Percentiles rank a stretch among this genome's conserved stretches.
Evolutionary conservation across 2,113 vertebrate species (phyloP).

Genomic region (Amphilophus citrinellus): DNA sequence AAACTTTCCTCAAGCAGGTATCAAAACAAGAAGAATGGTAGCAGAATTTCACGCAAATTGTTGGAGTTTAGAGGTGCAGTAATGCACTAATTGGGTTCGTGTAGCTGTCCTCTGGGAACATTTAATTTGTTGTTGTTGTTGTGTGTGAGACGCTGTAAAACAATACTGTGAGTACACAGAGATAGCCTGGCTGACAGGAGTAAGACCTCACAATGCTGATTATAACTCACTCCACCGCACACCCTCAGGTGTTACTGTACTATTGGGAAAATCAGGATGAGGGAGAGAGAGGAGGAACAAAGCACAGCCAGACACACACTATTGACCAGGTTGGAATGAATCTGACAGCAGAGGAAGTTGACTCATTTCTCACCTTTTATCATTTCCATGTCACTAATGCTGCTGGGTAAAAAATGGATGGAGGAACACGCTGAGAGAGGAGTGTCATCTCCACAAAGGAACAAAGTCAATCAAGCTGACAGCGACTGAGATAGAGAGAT

Average conservation of each 20-base stretch:
- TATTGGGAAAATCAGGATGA: background rate
- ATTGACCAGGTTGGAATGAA: constrained; percentile 41
- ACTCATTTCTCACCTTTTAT: constrained; percentile 59
- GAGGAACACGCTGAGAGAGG: background rate
- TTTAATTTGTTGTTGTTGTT: background rate
- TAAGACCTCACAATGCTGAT: background rate
- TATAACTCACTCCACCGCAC: background rate
- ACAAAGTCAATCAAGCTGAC: constrained; percentile 29
- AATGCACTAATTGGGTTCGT: constrained; percentile 43
- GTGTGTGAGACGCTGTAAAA: constrained; percentile 19
- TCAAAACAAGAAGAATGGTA: constrained; percentile 32
- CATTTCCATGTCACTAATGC: constrained; percentile 40
- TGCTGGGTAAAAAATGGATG: constrained; percentile 33
- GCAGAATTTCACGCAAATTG: constrained; percentile 12
- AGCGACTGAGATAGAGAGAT: background rate
- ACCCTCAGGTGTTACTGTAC: background rate
- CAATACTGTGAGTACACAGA: background rate
- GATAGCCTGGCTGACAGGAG: background rate
- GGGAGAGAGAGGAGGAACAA: constrained; percentile 25
- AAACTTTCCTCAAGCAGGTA: constrained; percentile 1
- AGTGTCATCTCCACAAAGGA: constrained; percentile 26
- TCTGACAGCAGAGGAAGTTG: constrained; percentile 29
- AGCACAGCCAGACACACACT: constrained; percentile 25
- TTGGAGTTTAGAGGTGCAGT: constrained; percentile 21
- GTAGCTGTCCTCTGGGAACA: constrained; percentile 10